Conservation (phyloP, 2,888 invertebrate species). For the Ectemnius lituratus region DNA sequence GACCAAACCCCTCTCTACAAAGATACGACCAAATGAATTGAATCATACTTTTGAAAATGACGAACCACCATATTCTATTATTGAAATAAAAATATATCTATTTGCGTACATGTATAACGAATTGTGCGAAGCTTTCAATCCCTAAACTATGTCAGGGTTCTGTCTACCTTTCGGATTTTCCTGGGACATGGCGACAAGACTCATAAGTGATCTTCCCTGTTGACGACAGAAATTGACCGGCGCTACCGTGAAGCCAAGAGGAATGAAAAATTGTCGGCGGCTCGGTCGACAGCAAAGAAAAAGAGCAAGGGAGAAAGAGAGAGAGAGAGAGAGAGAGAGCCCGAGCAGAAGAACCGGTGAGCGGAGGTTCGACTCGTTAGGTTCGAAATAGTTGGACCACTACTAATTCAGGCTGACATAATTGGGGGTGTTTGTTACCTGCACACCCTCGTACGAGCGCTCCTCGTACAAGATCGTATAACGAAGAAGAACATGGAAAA, state of each 20-base stretch:
- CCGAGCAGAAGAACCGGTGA: conserved; percentile 9
- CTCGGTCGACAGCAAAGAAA: conserved; percentile 21
- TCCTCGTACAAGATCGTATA: conserved; percentile 75
- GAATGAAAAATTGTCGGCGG: conserved; percentile 63
- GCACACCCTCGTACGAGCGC: conserved; percentile 70
- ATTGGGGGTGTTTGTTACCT: conserved; percentile 78
- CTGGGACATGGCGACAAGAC: conserved; percentile 13
- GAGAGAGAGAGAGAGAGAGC: conserved; percentile 9
- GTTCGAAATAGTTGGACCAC: conserved; percentile 73
- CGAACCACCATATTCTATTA: not conserved
- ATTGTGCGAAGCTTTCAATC: no score
- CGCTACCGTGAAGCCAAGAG: conserved; percentile 56
- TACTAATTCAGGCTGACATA: conserved; percentile 77
- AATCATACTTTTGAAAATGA: no score
- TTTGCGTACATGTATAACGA: not conserved
- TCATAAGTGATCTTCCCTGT: conserved; percentile 51
- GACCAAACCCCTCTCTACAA: no score
- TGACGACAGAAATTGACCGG: conserved; percentile 43
- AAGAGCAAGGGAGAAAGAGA: conserved; percentile 17
- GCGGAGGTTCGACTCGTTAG: conserved; percentile 69
- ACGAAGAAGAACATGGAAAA: conserved; percentile 78
- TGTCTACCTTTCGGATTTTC: not conserved
- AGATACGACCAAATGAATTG: no score
- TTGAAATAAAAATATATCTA: conserved; percentile 15
- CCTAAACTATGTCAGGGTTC: no score